Conservation (phyloP, 2,797 vertebrate species). For the Schizothorax lantsangensis region DNA sequence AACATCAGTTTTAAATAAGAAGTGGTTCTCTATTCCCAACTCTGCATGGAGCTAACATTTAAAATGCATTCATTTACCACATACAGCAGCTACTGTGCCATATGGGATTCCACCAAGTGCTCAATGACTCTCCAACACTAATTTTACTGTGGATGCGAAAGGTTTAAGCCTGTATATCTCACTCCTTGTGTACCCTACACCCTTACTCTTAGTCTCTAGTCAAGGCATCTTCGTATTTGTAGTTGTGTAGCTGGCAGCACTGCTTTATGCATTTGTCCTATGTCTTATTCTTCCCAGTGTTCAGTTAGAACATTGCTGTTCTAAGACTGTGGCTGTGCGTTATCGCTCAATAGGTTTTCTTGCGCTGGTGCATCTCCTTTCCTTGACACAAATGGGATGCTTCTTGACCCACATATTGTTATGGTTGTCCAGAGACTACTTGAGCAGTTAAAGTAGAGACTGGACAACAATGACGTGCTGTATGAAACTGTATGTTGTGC, state of each 20-base stretch:
- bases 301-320: slow-evolving; percentile 35
- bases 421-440: background rate
- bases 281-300: slow-evolving; percentile 48
- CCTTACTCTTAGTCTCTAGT: slow-evolving; percentile 9
- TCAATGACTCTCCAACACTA: background rate
- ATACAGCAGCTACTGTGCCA: background rate
- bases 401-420: background rate
- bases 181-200: slow-evolving; percentile 9
- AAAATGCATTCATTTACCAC: background rate
- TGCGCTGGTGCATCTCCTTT: background rate
- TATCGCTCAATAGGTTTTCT: background rate
- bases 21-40: background rate
- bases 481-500: background rate
- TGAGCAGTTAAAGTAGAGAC: background rate
- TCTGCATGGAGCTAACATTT: background rate
- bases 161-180: slow-evolving; percentile 54
- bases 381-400: background rate
- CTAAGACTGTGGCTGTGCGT: slow-evolving; percentile 20
- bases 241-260: slow-evolving; percentile 13
- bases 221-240: slow-evolving; percentile 17
- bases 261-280: slow-evolving; percentile 51
- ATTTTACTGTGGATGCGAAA: slow-evolving; percentile 47
- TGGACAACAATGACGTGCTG: background rate
- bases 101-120: background rate
- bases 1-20: background rate